These are phyloP conservation scores for Leptinotarsa juncta DNA, from an alignment of 2,888 invertebrate species.

Conservation along the genomic window DNA sequence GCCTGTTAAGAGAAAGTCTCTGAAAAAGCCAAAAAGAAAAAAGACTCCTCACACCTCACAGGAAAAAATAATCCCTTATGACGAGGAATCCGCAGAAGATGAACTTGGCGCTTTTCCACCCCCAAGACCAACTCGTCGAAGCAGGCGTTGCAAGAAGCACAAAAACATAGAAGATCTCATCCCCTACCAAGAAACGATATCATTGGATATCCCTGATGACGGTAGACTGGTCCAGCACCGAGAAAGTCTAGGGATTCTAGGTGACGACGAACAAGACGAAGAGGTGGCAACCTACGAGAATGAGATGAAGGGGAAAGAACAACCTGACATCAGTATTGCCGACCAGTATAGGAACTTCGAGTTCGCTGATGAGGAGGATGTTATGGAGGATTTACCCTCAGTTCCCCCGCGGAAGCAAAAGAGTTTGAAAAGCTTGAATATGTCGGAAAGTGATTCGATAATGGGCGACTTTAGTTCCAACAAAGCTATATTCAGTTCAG, in stretches of 20 bases:
- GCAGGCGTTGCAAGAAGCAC: constrained; percentile 60
- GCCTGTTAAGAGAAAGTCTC: constrained; percentile 68
- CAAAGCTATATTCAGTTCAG: constrained; percentile 38
- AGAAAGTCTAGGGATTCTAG: constrained; percentile 51
- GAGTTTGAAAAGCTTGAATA: constrained; percentile 62
- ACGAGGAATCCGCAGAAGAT: constrained; percentile 57
- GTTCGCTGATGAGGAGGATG: constrained; percentile 42
- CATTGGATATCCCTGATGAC: constrained; percentile 44
- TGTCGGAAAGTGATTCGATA: constrained; percentile 62
- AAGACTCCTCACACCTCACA: constrained; percentile 64
- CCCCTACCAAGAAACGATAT: constrained; percentile 63
- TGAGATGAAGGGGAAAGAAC: constrained; percentile 69
- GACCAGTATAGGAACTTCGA: constrained; percentile 56
- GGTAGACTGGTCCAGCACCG: constrained; percentile 41
- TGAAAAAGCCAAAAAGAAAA: constrained; percentile 64
- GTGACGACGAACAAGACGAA: constrained; percentile 62
- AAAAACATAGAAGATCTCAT: constrained; percentile 57
- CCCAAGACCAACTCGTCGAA: constrained; percentile 70
- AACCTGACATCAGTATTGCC: constrained; percentile 66
- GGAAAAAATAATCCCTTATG: constrained; percentile 57
- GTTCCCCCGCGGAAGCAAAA: constrained; percentile 62
- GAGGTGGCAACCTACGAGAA: constrained; percentile 58
- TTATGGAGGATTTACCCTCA: constrained; percentile 52
- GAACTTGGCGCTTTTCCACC: constrained; percentile 60
- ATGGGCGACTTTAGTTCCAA: constrained; percentile 37